Percentiles rank a stretch among this genome's conserved stretches.
phyloP scores from a whole-genome alignment of 2,888 invertebrate genomes.

The Oligia latruncula region DNA sequence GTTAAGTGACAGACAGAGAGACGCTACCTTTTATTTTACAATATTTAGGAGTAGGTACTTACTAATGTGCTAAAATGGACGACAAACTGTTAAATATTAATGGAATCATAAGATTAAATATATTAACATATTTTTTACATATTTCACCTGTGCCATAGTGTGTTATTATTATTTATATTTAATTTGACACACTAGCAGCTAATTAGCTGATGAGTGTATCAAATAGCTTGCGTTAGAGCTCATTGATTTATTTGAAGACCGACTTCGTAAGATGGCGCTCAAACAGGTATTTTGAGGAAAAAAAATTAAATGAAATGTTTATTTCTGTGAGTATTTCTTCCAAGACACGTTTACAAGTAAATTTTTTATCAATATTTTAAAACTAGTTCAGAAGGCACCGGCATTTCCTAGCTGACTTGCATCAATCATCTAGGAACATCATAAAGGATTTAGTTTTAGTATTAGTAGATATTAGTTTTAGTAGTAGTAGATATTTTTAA shows the following conservation, averaged over 20 bases:
- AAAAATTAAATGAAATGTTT: neutral
- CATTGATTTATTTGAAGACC: neutral
- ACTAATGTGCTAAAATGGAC: neutral
- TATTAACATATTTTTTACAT: constrained; percentile 18
- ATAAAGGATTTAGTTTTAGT: neutral
- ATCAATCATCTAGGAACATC: neutral
- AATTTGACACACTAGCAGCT: neutral
- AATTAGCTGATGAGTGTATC: neutral
- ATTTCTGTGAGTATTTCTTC: neutral
- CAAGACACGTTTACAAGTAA: neutral
- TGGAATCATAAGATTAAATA: neutral
- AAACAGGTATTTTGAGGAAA: neutral
- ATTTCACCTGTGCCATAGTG: neutral
- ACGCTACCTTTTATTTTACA: neutral
- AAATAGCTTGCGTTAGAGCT: neutral
- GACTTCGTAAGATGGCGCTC: neutral
- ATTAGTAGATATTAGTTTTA: no score
- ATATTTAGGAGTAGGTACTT: no score
- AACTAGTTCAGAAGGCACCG: neutral
- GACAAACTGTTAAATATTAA: constrained; percentile 4
- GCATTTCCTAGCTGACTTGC: neutral
- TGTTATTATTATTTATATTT: neutral
- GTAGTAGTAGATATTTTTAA: no score
- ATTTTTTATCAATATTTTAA: neutral
- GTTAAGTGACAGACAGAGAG: neutral